Evolutionary conservation across 2,797 vertebrate species (phyloP).

Genomic region (Sebastes baramenuke): DNA sequence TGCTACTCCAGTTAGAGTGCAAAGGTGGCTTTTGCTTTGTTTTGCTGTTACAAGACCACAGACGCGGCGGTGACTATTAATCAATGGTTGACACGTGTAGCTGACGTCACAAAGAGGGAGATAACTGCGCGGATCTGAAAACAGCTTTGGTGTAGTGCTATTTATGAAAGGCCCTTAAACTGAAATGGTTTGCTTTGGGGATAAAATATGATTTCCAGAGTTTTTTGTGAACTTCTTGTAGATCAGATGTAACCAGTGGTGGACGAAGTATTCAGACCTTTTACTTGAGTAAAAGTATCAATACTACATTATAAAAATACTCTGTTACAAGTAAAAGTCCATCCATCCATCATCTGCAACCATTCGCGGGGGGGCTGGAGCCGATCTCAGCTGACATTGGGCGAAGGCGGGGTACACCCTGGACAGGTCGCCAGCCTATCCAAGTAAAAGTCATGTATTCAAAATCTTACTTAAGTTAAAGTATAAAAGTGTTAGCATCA

Average conservation of each 20-base stretch:
- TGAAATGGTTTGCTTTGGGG: not conserved
- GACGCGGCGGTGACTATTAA: constrained; percentile 64
- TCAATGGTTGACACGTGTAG: constrained; percentile 61
- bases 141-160: not conserved
- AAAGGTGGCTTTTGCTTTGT: constrained; percentile 70
- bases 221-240: constrained; percentile 1
- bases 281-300: too few relatives aligned
- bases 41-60: constrained; percentile 57
- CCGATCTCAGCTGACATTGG: too few relatives aligned
- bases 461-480: too few relatives aligned
- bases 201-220: not conserved
- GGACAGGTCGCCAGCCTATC: too few relatives aligned
- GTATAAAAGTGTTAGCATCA: too few relatives aligned
- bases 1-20: constrained; percentile 67
- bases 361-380: too few relatives aligned
- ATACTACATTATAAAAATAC: too few relatives aligned
- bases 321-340: too few relatives aligned
- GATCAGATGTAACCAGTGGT: not conserved
- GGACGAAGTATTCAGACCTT: too few relatives aligned
- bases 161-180: not conserved
- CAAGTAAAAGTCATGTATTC: too few relatives aligned
- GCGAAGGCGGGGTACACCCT: too few relatives aligned
- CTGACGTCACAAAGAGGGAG: constrained; percentile 33
- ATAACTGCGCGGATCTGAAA: not conserved
- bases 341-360: too few relatives aligned